Evolutionary conservation across 2,888 invertebrate genomes (phyloP).

Genomic region (Schizotus pectinicornis): DNA sequence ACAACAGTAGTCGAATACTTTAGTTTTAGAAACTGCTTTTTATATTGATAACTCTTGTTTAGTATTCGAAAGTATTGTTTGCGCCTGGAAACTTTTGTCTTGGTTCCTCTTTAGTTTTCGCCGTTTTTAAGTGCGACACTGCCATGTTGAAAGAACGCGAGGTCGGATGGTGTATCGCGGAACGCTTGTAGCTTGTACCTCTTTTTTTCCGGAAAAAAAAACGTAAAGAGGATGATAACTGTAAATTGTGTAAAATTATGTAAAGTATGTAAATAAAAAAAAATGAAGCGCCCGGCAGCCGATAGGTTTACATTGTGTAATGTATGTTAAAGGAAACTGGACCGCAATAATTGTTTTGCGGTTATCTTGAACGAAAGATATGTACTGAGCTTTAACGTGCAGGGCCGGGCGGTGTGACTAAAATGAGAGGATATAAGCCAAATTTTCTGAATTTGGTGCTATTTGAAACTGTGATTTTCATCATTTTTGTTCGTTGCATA

Average conservation of each 20-base stretch:
- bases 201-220: too few relatives aligned
- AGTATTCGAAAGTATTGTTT: constrained; percentile 2
- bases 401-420: background rate
- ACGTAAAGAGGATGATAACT: constrained; percentile 5
- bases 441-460: constrained; percentile 58
- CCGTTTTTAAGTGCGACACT: constrained; percentile 8
- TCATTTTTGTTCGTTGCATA: constrained; percentile 37
- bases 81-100: background rate
- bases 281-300: too few relatives aligned
- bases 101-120: background rate
- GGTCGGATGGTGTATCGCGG: background rate
- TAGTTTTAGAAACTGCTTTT: constrained; percentile 4
- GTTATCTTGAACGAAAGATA: too few relatives aligned
- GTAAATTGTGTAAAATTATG: constrained; percentile 45
- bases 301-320: too few relatives aligned
- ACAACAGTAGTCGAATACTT: constrained; percentile 9
- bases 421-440: constrained; percentile 45
- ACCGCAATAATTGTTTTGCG: too few relatives aligned
- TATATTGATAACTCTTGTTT: background rate
- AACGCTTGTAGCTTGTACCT: background rate
- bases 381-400: too few relatives aligned
- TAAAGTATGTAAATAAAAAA: constrained; percentile 35
- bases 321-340: too few relatives aligned
- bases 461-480: constrained; percentile 58
- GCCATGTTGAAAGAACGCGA: background rate